Percentiles rank a stretch among this genome's conserved stretches.
phyloP scores from a whole-genome alignment of 2,113 vertebrate genomes.

The Bufo bufo region DNA sequence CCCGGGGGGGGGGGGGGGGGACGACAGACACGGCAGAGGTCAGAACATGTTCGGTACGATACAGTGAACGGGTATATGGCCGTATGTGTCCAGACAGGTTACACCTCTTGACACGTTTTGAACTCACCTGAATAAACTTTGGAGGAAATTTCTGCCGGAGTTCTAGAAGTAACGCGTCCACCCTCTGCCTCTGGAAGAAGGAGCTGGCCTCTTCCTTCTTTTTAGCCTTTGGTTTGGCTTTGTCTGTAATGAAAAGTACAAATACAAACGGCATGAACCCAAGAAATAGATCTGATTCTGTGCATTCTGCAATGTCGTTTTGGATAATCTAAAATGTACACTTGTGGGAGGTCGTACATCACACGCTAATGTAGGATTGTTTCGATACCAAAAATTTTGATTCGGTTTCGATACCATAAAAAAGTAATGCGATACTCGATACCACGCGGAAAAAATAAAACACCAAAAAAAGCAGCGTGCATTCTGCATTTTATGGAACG shows the following conservation, averaged over 20 bases:
- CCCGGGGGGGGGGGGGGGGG: too few relatives aligned
- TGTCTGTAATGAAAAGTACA: slow-evolving; percentile 77
- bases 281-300: background rate
- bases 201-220: slow-evolving; percentile 98
- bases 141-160: slow-evolving; percentile 95
- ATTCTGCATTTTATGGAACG: too few relatives aligned
- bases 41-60: background rate
- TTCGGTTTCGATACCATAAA: too few relatives aligned
- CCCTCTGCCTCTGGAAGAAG: slow-evolving; percentile 94
- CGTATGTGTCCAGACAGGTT: background rate
- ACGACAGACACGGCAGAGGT: too few relatives aligned
- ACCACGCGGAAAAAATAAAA: too few relatives aligned
- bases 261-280: background rate
- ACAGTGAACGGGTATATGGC: background rate
- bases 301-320: background rate
- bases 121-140: slow-evolving; percentile 88
- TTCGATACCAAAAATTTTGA: too few relatives aligned
- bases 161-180: slow-evolving; percentile 93
- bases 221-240: slow-evolving; percentile 92
- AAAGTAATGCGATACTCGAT: too few relatives aligned
- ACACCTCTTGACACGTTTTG: background rate
- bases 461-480: too few relatives aligned
- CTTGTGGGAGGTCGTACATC: too few relatives aligned
- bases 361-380: too few relatives aligned
- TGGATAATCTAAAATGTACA: too few relatives aligned